Evolutionary conservation across 2,797 vertebrate species (phyloP).

Genomic region (Liasis olivaceus): DNA sequence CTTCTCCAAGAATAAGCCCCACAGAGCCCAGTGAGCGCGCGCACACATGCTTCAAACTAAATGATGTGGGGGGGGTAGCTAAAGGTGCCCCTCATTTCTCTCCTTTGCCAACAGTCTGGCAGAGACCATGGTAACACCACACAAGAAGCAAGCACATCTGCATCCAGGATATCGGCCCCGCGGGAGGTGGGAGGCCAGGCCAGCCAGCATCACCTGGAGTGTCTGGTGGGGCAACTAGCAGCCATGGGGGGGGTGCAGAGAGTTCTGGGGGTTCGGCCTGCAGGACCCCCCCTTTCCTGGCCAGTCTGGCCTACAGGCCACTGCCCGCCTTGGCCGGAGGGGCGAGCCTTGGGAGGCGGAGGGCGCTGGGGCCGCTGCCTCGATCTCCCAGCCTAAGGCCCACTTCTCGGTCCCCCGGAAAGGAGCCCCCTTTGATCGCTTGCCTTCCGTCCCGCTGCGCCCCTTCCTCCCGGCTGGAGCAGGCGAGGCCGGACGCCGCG

Average conservation of each 20-base stretch:
- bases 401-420: neutral
- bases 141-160: neutral
- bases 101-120: neutral
- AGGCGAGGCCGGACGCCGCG: neutral
- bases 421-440: neutral
- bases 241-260: neutral
- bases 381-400: neutral
- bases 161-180: neutral
- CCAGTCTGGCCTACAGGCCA: neutral
- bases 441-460: neutral
- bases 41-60: neutral
- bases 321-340: neutral
- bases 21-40: accelerated
- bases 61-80: neutral
- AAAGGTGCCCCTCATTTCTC: neutral
- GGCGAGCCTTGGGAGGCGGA: neutral
- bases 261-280: neutral
- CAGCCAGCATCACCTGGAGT: neutral
- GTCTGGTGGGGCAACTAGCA: neutral
- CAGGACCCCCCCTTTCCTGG: neutral
- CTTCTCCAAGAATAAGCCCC: neutral
- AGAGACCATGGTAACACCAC: neutral
- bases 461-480: neutral
- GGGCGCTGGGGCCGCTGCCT: neutral
- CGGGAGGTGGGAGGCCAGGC: neutral